phyloP scores from a whole-genome alignment of 2,797 vertebrate species.

The Argentina silus region DNA sequence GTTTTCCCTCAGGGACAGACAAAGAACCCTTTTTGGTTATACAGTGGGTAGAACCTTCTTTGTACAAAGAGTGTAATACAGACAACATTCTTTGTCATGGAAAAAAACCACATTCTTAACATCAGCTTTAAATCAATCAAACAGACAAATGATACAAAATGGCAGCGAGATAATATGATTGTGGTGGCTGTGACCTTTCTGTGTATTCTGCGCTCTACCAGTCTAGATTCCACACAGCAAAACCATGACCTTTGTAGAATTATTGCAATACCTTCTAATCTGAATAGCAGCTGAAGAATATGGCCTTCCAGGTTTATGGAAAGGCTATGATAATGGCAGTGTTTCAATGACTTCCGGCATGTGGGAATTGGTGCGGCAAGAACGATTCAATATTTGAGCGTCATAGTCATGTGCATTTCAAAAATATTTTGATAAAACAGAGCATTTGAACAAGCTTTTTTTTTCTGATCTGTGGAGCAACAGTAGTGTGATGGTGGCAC shows the following conservation, averaged over 20 bases:
- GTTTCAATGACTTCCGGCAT: constrained; percentile 51
- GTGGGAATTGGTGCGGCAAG: constrained; percentile 48
- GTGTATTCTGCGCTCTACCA: constrained; percentile 58
- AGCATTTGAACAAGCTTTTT: background rate
- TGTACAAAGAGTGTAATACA: no score
- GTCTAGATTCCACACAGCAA: constrained; percentile 61
- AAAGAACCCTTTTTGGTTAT: no score
- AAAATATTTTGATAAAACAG: background rate
- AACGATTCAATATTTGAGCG: constrained; percentile 51
- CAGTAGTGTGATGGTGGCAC: background rate
- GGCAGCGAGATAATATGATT: constrained; percentile 76
- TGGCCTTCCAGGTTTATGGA: constrained; percentile 35
- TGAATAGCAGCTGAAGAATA: constrained; percentile 61
- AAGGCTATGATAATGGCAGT: constrained; percentile 52
- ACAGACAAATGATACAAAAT: constrained; percentile 78
- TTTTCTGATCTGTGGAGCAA: background rate
- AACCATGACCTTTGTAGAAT: constrained; percentile 82
- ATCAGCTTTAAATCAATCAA: constrained; percentile 73
- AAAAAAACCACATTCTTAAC: background rate
- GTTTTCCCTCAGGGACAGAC: no score
- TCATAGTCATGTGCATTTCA: constrained; percentile 2
- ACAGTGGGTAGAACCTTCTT: no score
- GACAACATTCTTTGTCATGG: background rate
- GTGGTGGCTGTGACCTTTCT: constrained; percentile 77
- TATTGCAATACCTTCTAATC: constrained; percentile 80